Evolutionary conservation across 23 tunicate species (phyloP).

Genomic region (Oikopleura dioica): DNA sequence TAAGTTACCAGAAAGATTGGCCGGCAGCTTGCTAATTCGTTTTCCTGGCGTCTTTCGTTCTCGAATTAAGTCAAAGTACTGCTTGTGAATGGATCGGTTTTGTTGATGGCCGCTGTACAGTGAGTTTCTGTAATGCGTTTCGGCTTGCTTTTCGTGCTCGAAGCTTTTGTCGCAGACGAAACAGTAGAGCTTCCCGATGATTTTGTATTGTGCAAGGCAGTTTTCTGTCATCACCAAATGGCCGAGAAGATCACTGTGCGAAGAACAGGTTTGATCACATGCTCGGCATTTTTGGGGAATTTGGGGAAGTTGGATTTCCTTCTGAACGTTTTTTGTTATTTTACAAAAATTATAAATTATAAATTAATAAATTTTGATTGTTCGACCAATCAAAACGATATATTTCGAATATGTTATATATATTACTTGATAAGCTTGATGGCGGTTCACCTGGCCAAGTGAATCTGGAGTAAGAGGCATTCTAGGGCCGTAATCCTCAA

Average conservation of each 20-base stretch:
- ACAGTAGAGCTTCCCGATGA: neutral
- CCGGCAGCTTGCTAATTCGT: neutral
- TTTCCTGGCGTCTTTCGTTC: neutral
- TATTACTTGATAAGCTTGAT: no score
- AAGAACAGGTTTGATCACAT: neutral
- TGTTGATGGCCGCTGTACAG: neutral
- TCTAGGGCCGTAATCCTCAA: neutral
- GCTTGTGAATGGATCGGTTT: neutral
- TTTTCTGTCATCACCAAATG: neutral
- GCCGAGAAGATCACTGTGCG: neutral
- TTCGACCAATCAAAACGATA: no score
- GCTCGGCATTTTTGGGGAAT: neutral
- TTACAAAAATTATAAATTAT: no score
- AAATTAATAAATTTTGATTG: no score
- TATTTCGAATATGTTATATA: no score
- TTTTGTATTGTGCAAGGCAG: neutral
- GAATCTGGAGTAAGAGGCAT: no score
- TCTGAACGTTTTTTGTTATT: no score
- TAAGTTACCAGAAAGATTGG: neutral
- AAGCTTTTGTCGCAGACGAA: neutral
- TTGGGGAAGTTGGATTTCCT: no score
- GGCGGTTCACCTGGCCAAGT: no score
- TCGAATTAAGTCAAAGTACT: neutral
- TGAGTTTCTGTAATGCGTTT: neutral
- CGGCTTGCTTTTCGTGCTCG: neutral